A percentile compares a stretch with the other conserved stretches of the same genome.
Conservation (phyloP, 2,113 vertebrate species). For the Gasterosteus nipponicus region DNA sequence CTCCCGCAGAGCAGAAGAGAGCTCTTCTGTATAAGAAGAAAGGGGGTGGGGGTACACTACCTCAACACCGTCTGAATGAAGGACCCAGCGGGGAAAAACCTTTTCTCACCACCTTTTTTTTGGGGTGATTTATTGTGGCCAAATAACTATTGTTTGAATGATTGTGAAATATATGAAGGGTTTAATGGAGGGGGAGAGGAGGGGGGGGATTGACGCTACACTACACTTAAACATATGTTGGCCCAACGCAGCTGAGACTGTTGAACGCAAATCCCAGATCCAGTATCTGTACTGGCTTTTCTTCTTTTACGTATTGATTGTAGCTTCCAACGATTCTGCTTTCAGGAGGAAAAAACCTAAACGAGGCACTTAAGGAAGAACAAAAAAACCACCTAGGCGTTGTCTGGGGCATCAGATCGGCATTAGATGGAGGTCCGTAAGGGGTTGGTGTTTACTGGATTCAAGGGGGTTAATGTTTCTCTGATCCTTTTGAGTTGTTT, state of each 20-base stretch:
- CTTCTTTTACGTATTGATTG: constrained; percentile 25
- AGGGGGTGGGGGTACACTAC: constrained; percentile 42
- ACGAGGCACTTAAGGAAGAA: constrained; percentile 52
- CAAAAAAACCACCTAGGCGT: constrained; percentile 9
- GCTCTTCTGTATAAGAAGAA: constrained; percentile 27
- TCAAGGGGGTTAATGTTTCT: constrained; percentile 78
- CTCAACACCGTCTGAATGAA: constrained; percentile 60
- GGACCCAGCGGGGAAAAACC: constrained; percentile 33
- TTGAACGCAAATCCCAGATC: constrained; percentile 21
- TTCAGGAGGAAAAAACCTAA: constrained; percentile 46
- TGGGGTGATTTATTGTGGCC: constrained; percentile 51
- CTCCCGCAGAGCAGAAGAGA: constrained; percentile 23
- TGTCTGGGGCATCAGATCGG: constrained; percentile 17
- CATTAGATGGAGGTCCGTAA: constrained; percentile 35
- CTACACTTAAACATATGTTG: constrained; percentile 51
- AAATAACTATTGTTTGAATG: constrained; percentile 47
- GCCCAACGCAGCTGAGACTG: constrained; percentile 22
- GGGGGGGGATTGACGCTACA: constrained; percentile 44
- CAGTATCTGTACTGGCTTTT: constrained; percentile 27
- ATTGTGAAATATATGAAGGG: constrained; percentile 56
- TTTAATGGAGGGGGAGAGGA: constrained; percentile 34
- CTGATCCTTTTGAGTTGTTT: constrained; percentile 76
- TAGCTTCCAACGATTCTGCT: constrained; percentile 48
- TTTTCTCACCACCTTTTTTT: constrained; percentile 12
- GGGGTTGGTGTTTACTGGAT: constrained; percentile 83